Evolutionary conservation across 2,797 vertebrate species (phyloP).

Genomic region (Cossypha heuglini): DNA sequence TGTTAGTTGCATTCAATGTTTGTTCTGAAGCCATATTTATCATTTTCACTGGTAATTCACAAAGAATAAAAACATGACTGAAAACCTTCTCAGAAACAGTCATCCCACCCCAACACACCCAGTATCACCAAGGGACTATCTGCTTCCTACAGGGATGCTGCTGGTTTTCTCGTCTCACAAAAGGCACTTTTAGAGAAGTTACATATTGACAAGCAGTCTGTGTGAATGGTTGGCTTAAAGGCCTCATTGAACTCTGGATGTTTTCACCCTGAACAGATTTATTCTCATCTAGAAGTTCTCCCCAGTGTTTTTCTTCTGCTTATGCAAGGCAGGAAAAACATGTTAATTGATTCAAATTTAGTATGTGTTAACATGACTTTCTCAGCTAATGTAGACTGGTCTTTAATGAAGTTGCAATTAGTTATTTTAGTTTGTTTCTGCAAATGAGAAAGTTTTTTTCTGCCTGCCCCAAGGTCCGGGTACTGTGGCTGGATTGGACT

Average conservation of each 20-base stretch:
- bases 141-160: background rate
- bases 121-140: background rate
- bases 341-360: background rate
- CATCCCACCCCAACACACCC: background rate
- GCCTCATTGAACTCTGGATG: background rate
- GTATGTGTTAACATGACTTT: background rate
- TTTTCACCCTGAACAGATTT: background rate
- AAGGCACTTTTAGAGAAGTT: background rate
- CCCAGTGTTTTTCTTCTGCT: background rate
- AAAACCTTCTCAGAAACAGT: background rate
- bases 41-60: background rate
- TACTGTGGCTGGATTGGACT: background rate
- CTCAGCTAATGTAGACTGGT: background rate
- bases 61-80: background rate
- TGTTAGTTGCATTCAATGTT: background rate
- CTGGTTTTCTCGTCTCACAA: background rate
- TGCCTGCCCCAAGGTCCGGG: background rate
- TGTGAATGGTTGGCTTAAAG: background rate
- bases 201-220: background rate
- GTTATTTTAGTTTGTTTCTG: background rate
- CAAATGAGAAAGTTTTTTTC: background rate
- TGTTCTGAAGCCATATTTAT: background rate
- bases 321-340: background rate
- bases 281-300: conserved; percentile 1
- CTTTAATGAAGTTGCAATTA: background rate